Conservation (phyloP, 2,888 invertebrate genomes). For the Drosophila pseudotakahashii region DNA sequence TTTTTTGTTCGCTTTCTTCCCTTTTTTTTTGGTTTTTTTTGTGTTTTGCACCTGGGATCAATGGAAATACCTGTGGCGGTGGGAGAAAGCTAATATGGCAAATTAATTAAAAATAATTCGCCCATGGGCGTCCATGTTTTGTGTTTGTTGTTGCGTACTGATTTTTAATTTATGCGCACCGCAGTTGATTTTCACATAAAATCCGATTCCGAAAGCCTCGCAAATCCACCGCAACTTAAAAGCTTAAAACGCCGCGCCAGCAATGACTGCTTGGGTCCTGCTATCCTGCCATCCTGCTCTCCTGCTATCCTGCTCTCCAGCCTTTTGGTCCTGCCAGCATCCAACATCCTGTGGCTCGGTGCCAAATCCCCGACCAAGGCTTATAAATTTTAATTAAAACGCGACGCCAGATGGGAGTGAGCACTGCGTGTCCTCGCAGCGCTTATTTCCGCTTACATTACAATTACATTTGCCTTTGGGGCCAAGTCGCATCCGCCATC, state of each 20-base stretch:
- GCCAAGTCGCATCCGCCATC: conserved; percentile 22
- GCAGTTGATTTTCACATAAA: conserved; percentile 77
- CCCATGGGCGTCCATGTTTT: conserved; percentile 41
- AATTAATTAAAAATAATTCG: conserved; percentile 75
- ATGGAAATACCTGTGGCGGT: conserved; percentile 30
- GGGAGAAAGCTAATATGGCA: conserved; percentile 66
- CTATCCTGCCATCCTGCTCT: neutral
- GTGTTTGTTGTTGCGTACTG: conserved; percentile 53
- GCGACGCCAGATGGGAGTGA: conserved; percentile 53
- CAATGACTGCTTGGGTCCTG: conserved; percentile 5
- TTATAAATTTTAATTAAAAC: conserved; percentile 80
- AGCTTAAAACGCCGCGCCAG: conserved; percentile 71
- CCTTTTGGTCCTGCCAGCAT: conserved; percentile 5
- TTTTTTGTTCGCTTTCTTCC: conserved; percentile 4
- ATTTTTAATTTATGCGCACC: conserved; percentile 78
- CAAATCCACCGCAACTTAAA: conserved; percentile 77
- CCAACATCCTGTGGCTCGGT: conserved; percentile 33
- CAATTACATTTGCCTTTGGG: conserved; percentile 65
- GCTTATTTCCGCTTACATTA: conserved; percentile 79
- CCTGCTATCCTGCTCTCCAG: neutral
- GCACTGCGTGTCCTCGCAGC: conserved; percentile 32
- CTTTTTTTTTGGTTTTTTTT: conserved; percentile 2
- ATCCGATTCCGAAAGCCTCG: conserved; percentile 64
- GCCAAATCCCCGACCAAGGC: conserved; percentile 75
- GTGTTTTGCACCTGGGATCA: conserved; percentile 18